A percentile compares a stretch with the other conserved stretches of the same genome.
These are phyloP conservation scores for Alexandromys fortis DNA, from an alignment of 2,113 vertebrate species.

Conservation along the genomic window DNA sequence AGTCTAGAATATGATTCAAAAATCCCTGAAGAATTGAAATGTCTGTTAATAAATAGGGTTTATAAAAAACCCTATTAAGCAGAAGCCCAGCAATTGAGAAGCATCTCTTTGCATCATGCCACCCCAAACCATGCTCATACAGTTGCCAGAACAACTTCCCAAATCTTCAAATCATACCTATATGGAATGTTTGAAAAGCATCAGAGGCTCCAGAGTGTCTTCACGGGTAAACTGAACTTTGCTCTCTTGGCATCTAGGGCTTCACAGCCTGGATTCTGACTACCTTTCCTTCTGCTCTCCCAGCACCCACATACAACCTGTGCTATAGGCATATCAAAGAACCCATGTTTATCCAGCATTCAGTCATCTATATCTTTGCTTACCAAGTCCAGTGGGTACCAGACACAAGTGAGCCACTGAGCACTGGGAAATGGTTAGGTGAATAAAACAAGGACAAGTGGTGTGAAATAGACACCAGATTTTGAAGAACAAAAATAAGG, in stretches of 20 bases:
- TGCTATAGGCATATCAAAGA: background rate
- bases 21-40: background rate
- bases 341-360: background rate
- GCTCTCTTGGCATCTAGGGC: background rate
- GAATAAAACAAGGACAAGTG: background rate
- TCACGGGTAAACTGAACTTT: background rate
- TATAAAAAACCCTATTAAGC: background rate
- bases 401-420: background rate
- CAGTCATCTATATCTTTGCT: background rate
- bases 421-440: background rate
- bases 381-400: background rate
- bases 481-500: background rate
- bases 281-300: background rate
- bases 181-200: background rate
- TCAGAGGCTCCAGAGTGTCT: background rate
- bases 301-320: background rate
- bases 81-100: background rate
- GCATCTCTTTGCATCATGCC: background rate
- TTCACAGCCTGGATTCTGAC: background rate
- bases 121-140: background rate
- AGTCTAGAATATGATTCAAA: background rate
- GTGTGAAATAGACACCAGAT: background rate
- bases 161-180: background rate
- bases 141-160: background rate
- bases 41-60: background rate